Conservation (phyloP, 2,888 invertebrate genomes). For the Melieria crassipennis region DNA sequence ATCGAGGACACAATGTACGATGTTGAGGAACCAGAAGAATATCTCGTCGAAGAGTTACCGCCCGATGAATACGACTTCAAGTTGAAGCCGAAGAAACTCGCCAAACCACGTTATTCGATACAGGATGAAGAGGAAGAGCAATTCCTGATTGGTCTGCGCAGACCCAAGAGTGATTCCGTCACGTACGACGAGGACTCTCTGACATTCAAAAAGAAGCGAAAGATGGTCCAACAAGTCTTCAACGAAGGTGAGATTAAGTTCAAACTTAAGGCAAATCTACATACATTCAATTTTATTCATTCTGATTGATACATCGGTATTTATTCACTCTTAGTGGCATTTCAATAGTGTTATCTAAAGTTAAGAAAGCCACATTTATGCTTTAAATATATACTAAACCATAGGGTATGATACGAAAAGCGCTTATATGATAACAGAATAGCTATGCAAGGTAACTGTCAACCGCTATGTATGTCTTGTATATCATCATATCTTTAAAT, state of each 20-base stretch:
- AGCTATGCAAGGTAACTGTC: slow-evolving; percentile 58
- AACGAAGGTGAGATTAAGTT: slow-evolving; percentile 58
- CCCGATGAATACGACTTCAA: slow-evolving; percentile 67
- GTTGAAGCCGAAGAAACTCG: slow-evolving; percentile 65
- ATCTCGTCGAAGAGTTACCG: slow-evolving; percentile 70
- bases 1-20: slow-evolving; percentile 69
- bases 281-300: no score
- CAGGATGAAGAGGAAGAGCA: slow-evolving; percentile 71
- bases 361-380: no score
- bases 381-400: no score
- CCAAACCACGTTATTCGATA: slow-evolving; percentile 68
- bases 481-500: slow-evolving; percentile 21
- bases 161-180: slow-evolving; percentile 67
- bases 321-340: no score
- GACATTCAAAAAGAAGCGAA: slow-evolving; percentile 76
- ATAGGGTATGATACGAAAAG: background rate
- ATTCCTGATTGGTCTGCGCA: slow-evolving; percentile 68
- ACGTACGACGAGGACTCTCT: slow-evolving; percentile 74
- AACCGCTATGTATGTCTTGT: slow-evolving; percentile 12
- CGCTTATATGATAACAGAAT: slow-evolving; percentile 66
- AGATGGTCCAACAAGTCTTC: slow-evolving; percentile 73
- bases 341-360: no score
- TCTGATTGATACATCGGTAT: no score
- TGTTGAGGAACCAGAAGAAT: slow-evolving; percentile 67
- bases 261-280: slow-evolving; percentile 11